phyloP scores from a whole-genome alignment of 1,140 invertebrate genomes.

The Leptopilina clavipes region DNA sequence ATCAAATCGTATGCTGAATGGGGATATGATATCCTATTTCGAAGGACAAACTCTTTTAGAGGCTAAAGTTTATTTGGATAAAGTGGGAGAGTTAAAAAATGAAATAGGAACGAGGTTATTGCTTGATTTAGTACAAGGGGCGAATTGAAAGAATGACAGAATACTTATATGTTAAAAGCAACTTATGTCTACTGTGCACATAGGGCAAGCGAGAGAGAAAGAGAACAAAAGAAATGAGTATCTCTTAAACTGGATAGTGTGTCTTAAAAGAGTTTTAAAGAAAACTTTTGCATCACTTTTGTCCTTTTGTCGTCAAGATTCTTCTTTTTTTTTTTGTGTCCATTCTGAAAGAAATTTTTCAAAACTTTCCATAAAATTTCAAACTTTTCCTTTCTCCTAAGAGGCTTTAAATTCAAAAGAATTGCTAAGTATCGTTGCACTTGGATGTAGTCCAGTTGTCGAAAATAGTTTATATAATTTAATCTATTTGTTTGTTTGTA shows the following conservation, averaged over 20 bases:
- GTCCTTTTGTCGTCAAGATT: slow-evolving; percentile 6
- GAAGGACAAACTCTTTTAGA: not conserved
- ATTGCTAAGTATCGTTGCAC: not conserved
- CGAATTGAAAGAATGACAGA: not conserved
- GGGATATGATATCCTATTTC: slow-evolving; percentile 17
- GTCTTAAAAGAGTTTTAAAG: not conserved
- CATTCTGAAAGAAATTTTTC: not conserved
- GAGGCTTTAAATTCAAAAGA: not conserved
- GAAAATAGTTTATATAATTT: not conserved
- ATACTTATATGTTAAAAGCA: slow-evolving; percentile 21
- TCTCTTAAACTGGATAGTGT: not conserved
- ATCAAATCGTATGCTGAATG: not conserved
- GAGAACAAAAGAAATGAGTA: not conserved
- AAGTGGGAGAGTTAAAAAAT: not conserved
- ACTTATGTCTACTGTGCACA: not conserved
- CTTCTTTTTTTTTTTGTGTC: not conserved
- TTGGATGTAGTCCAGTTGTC: not conserved
- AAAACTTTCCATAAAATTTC: not conserved
- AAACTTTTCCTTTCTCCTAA: not conserved
- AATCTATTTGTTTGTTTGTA: not conserved
- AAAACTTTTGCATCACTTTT: not conserved
- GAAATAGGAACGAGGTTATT: slow-evolving; percentile 25
- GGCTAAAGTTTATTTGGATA: not conserved
- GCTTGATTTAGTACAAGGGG: not conserved
- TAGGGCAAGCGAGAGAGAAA: not conserved